Base-by-base conservation (phyloP, 2,888 invertebrate species). In the Acleris cristana region DNA sequence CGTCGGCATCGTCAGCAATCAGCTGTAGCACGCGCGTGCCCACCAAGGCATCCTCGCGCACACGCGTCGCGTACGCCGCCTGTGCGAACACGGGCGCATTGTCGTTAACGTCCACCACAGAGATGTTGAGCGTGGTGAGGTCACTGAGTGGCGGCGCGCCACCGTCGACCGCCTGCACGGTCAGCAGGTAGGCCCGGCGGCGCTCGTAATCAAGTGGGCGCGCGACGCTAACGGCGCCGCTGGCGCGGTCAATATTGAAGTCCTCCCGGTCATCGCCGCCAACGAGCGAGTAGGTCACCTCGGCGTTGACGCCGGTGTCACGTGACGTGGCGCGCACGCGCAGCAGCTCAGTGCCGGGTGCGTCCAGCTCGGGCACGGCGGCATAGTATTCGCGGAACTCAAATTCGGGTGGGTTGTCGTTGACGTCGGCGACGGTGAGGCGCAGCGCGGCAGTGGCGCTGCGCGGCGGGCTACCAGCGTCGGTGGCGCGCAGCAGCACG, bases 391-490 rank as follows among this genome's bases (percentile, higher is more conserved):
- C 95, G 76, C 96, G 96, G 69, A 95, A 95, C 70, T 96, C 96
- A 87, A 99, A 99, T 89, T 97, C 97, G 12, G 99, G 99, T 30
- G 98, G 98, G 93, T 99, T 99, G 89, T 99, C 99, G 82, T 97
- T 98, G 71, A 98, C 97, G 87, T 99, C 98, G 82, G 97, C 95
- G 19, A 98, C 97, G 80, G 96, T 95, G 54, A 98, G 96, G 44
- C 96, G 94, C 70, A 98, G 90, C 69, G 94, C 93, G 30, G 96
- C 95, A 3, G 94, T 89, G 74, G 95, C 95, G 66, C 95, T 94
- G 70, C 96, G 90, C 76, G 95, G 94, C 0, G 98, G 98, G 0
- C 92, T 93, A 21, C 98, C 98, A 74, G 95, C 95, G 92, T 99
- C 99, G 26, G 94, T 90, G 0, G 98, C 99, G 80, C 95, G 95